Base-by-base conservation (phyloP, 1,140 invertebrate genomes). In the Drosophila lowei region DNA sequence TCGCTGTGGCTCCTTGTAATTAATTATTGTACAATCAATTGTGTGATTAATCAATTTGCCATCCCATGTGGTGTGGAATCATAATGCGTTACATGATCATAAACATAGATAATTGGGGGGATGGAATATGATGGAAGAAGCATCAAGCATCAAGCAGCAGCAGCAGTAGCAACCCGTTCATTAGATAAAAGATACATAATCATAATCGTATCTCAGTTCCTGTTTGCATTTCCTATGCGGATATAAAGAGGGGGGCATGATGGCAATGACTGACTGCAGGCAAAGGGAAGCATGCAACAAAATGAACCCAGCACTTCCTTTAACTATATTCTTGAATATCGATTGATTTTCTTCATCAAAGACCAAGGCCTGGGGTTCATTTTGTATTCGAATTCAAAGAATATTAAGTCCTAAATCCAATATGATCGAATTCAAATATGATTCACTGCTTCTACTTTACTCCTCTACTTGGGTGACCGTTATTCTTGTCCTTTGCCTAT, bases 31-130 rank as follows among this genome's bases (percentile, higher is more conserved):
- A 71, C 60, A 58, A 41, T 70, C 84, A 66, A 83, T 84, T 74
- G 75, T 74, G 75, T 59, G 77, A 78, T 70, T 81, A 75, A 83
- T 63, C 77, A 75, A 71, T 75, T 74, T 49, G 57, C 60, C 74
- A 68, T 63, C 70, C 71, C 79, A 73, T 64, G 71, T 46, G 60
- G 65, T 38, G 58, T 25, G 48, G 21, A 74, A 57, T 47, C 70
- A 72, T 72, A 72, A 72, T 63, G 70, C 68, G 68, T 72, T 72
- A 63, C 68, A 72, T 72, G 70, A 72, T 72, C 63, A 73, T 73
- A 65, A 66, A 65, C 65, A 57, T 25, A 47, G 71, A 65, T 74
- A 74, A 74, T 74, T 74, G 41, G 28, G 28, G 38, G 52, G 49
- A 3, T 9, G 30, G 30, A 3, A 34, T 11, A 9, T n/a, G n/a